Evolutionary conservation across 2,113 vertebrate species (phyloP).

Genomic region (Vireo altiloquus): DNA sequence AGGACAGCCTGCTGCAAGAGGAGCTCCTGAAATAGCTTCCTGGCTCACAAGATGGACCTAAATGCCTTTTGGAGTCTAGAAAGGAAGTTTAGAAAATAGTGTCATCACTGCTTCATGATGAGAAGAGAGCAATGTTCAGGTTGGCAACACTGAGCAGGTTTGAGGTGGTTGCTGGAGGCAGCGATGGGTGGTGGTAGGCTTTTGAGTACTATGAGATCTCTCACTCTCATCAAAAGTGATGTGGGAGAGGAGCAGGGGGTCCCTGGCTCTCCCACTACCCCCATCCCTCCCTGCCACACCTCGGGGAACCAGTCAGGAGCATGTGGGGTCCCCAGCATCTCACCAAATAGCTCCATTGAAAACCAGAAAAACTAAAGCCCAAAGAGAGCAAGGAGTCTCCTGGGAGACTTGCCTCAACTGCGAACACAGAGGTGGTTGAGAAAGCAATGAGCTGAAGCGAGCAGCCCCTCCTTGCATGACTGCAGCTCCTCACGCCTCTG

Average conservation of each 20-base stretch:
- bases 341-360: background rate
- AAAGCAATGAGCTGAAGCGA: background rate
- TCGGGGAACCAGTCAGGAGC: background rate
- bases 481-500: constrained; percentile 41
- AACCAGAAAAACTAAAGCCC: background rate
- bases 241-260: background rate
- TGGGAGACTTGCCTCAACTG: background rate
- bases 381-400: background rate
- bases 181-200: background rate
- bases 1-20: background rate
- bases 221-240: background rate
- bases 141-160: background rate
- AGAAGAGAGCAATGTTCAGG: background rate
- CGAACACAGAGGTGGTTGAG: background rate
- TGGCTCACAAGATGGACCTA: background rate
- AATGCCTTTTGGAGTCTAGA: background rate
- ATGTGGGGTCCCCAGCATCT: background rate
- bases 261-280: background rate
- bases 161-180: background rate
- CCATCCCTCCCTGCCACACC: background rate
- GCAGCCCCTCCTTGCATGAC: background rate
- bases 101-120: background rate
- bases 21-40: background rate
- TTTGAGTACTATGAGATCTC: background rate
- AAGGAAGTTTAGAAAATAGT: background rate